These are phyloP conservation scores for Atta colombica DNA, from an alignment of 1,140 invertebrate species.

Conservation along the genomic window DNA sequence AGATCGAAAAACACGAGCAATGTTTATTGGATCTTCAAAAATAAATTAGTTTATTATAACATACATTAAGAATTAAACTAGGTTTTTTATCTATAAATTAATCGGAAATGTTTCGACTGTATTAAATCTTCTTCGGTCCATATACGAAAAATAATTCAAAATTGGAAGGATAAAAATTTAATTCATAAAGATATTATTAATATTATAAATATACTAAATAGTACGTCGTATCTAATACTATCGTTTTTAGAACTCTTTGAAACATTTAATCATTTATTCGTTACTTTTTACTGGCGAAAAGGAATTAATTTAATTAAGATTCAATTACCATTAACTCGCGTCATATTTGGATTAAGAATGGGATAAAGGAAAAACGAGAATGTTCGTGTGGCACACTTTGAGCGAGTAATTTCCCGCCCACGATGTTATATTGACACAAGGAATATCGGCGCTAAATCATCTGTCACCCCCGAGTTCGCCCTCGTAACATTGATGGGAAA, in stretches of 20 bases:
- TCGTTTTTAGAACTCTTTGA: no score
- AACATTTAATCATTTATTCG: no score
- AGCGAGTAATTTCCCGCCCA: slow-evolving; percentile 26
- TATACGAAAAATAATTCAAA: no score
- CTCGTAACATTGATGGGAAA: slow-evolving; percentile 71
- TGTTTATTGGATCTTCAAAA: no score
- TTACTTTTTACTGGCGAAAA: not conserved
- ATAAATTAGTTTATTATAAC: no score
- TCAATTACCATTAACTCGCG: not conserved
- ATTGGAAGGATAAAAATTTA: not conserved
- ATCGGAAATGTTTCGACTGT: no score
- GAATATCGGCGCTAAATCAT: slow-evolving; percentile 81
- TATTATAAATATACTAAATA: no score
- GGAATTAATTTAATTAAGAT: slow-evolving; percentile 16
- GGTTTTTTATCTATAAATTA: no score
- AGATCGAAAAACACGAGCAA: no score
- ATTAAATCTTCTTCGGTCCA: no score
- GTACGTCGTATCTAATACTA: no score
- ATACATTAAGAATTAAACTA: no score
- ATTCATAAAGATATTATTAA: not conserved
- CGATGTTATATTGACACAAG: slow-evolving; percentile 79
- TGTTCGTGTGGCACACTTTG: slow-evolving; percentile 37
- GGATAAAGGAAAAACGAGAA: not conserved
- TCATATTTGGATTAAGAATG: not conserved
- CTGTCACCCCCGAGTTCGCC: slow-evolving; percentile 78